phyloP scores from a whole-genome alignment of 2,797 vertebrate genomes.

The Danio aesculapii region DNA sequence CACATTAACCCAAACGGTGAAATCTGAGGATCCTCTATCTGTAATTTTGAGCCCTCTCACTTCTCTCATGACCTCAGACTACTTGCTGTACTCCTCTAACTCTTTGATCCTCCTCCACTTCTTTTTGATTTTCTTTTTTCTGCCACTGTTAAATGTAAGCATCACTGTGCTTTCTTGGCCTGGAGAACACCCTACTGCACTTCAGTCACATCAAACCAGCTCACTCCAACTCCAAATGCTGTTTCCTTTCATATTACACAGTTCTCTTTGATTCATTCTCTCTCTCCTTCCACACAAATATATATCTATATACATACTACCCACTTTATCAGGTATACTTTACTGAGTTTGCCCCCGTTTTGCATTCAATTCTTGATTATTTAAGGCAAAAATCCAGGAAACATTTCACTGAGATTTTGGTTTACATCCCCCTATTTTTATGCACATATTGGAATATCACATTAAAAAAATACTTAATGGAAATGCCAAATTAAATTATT shows the following conservation, averaged over 20 bases:
- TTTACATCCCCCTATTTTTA: too few relatives aligned
- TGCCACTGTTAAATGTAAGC: not conserved
- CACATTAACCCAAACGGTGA: not conserved
- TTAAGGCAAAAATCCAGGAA: too few relatives aligned
- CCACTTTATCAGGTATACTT: too few relatives aligned
- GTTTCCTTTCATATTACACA: not conserved
- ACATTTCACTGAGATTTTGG: too few relatives aligned
- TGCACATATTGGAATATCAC: too few relatives aligned
- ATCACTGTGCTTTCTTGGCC: not conserved
- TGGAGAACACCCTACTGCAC: not conserved
- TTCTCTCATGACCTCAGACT: not conserved
- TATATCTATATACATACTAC: too few relatives aligned
- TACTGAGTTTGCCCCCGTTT: too few relatives aligned
- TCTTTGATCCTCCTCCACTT: constrained; percentile 15
- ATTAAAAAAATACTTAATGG: too few relatives aligned
- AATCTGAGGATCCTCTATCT: not conserved
- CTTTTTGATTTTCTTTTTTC: constrained; percentile 6
- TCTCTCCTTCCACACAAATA: too few relatives aligned
- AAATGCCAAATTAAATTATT: too few relatives aligned
- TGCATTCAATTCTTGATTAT: too few relatives aligned
- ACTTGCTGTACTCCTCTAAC: not conserved
- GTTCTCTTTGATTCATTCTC: not conserved
- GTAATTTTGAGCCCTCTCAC: not conserved
- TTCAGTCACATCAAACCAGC: not conserved
- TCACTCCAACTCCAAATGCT: not conserved